Evolutionary conservation across 2,797 vertebrate species (phyloP), one percentile per base, ranked within the genome.

Genomic region (Lateolabrax maculatus): DNA sequence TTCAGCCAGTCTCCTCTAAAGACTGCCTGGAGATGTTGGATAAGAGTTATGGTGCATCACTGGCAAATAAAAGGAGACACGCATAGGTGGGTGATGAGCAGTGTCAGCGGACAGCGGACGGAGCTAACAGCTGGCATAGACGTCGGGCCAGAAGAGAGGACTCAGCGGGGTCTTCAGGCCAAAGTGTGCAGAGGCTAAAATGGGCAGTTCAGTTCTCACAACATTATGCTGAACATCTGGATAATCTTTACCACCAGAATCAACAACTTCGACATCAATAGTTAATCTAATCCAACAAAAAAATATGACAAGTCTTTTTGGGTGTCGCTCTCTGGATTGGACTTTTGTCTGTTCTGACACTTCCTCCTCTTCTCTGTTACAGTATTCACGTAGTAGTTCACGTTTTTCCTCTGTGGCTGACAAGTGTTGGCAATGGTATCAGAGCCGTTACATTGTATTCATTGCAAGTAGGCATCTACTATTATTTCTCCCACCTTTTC

Each of bases 91-190:
- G 18, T 18, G 18, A 31, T 15, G 46, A 13, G 55, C 1, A 7
- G 52, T 36, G 51, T 69, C 31, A 66, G 60, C 37, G 62, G 49
- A 62, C 11, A 58, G 43, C 3, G 3, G 23, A 51, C 31, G 7
- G 27, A 36, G 58, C n/a, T 3, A 51, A 61, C 60, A 80, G 71
- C 72, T 80, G 80, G 55, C 10, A 65, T 25, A 27, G 52, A 65
- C 44, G 31, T 63, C 34, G 37, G 34, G 39, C 48, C 27, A 56
- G 41, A 66, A 31, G 29, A 53, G 36, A 61, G 34, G 15, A 57
- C 7, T 49, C 31, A 23, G 43, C 0, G 6, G 11, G 15, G 44
- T 68, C n/a, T 37, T 68, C 27, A 25, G 52, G 52, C 19, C 6
- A 29, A 43, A 48, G 57, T 63, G 57, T 31, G 10, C 37, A 66